Percentiles rank a stretch among this genome's conserved stretches.
phyloP scores from a whole-genome alignment of 2,797 vertebrate genomes.

The Diglossa cyanea region DNA sequence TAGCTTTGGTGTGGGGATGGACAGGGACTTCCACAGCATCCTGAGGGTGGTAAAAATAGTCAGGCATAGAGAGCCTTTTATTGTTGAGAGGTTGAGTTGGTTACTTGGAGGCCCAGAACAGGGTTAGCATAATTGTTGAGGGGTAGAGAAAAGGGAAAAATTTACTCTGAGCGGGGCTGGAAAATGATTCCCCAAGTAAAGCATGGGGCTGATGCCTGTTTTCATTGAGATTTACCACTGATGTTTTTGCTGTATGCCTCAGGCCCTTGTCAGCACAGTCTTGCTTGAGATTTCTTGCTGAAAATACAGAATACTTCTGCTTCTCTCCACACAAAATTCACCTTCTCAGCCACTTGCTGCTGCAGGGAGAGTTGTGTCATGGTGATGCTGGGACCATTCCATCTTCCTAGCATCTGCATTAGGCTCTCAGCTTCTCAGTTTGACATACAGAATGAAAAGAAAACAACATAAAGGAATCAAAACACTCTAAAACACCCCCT shows the following conservation, averaged over 20 bases:
- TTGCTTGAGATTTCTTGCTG: background rate
- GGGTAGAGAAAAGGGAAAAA: background rate
- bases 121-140: background rate
- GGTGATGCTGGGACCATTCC: background rate
- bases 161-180: background rate
- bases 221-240: background rate
- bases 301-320: background rate
- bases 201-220: background rate
- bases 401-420: background rate
- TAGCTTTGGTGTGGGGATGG: background rate
- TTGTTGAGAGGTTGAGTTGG: background rate
- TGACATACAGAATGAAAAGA: slow-evolving; percentile 8
- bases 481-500: slow-evolving; percentile 21
- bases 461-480: slow-evolving; percentile 27
- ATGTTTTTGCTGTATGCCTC: background rate
- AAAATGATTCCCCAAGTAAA: background rate
- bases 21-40: background rate
- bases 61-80: background rate
- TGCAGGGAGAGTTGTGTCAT: background rate
- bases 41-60: background rate
- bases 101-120: background rate
- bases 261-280: background rate
- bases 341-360: background rate
- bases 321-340: background rate
- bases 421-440: background rate